Base-by-base conservation (phyloP, 2,113 vertebrate genomes). In the Campylomormyrus tamandua region DNA sequence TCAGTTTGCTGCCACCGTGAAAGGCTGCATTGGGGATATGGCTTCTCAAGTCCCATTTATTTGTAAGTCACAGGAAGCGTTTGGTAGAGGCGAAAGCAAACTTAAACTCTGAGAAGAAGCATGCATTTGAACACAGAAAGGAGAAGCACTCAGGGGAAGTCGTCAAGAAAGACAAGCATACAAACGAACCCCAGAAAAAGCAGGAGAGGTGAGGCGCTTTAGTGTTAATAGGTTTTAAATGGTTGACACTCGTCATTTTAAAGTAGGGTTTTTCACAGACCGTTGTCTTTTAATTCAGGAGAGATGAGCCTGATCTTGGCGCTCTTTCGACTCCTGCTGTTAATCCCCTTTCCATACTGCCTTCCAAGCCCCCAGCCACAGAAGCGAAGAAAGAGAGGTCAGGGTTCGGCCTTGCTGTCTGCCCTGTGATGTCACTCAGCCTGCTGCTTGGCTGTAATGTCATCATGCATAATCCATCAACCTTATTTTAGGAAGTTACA, bases 121-220 rank as follows among this genome's bases (percentile, higher is more conserved):
- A 84, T 39, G 53, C 90, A 0, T 89, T 93, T 86, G 94, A 91
- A 92, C 74, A 90, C 88, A 90, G 62, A 85, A 93, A 93, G 90
- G 93, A 93, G 70, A 95, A 92, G 92, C 89, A 31, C 6, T 24
- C 84, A 0, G 91, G 92, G 0, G 91, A 94, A 39, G 87, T 89
- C 90, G 19, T 27, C 46, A 90, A 91, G 90, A 92, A 88, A 74
- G 92, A 90, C 87, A 90, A 90, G 74, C 62, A 13, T 21, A 56
- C 66, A 24, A 58, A 35, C 10, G 90, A 92, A 31, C 62, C 83
- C 39, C 90, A 89, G 35, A 93, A 91, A 85, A 91, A 93, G 89
- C 93, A 83, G 56, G 95, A 96, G 92, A 95, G 96, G 96, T 96
- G 94, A 96, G 95, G 87, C 9, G 0, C 21, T 9, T 52, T 2